Conservation (phyloP, 2,113 vertebrate species). For the Mesocricetus auratus region DNA sequence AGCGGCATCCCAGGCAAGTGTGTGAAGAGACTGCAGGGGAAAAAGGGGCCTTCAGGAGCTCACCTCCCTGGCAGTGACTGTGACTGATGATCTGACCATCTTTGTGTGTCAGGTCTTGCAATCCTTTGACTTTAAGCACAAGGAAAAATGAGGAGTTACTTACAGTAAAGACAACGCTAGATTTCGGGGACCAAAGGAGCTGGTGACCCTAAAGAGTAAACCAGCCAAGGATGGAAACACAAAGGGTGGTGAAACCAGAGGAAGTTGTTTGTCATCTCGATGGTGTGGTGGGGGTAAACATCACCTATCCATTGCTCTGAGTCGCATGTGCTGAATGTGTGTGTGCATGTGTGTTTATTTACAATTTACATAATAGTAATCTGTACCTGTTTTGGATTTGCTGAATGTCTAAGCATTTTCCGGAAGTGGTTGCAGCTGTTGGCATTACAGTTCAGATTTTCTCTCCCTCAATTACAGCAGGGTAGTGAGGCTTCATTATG, state of each 20-base stretch:
- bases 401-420: constrained; percentile 67
- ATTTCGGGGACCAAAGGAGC: background rate
- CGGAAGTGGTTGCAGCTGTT: constrained; percentile 73
- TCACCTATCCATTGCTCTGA: background rate
- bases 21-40: background rate
- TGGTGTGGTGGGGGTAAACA: background rate
- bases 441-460: constrained; percentile 38
- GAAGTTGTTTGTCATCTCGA: background rate
- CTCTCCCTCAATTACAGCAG: constrained; percentile 58
- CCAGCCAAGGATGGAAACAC: background rate
- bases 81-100: background rate
- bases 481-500: constrained; percentile 52
- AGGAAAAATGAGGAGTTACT: background rate
- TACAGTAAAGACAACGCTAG: background rate
- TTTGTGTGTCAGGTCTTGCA: background rate
- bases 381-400: constrained; percentile 61
- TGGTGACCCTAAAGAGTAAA: background rate
- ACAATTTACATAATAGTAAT: constrained; percentile 63
- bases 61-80: too few relatives aligned
- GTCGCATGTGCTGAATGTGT: background rate
- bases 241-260: background rate
- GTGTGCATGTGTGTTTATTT: background rate
- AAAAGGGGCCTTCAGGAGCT: background rate
- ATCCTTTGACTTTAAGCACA: background rate
- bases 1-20: fast-evolving